Conservation (phyloP, 2,888 invertebrate genomes). For the Maniola hyperantus region DNA sequence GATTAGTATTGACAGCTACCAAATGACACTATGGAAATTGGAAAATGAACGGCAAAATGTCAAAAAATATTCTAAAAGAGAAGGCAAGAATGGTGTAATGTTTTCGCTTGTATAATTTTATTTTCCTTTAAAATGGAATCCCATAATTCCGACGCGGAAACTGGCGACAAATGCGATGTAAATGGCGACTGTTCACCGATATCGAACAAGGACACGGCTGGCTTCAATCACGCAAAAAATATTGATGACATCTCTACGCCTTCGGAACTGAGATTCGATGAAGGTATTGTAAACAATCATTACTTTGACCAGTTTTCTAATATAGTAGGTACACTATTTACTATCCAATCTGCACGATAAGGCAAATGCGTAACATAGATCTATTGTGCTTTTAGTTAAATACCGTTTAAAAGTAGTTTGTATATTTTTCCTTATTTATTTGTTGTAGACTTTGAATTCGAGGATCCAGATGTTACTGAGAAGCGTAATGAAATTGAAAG, state of each 20-base stretch:
- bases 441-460: slow-evolving; percentile 79
- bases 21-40: neutral
- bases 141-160: slow-evolving; percentile 59
- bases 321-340: slow-evolving; percentile 5
- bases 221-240: slow-evolving; percentile 71
- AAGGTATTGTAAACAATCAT: slow-evolving; percentile 81
- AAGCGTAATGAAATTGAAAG: slow-evolving; percentile 84
- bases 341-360: neutral
- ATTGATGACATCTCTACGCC: slow-evolving; percentile 82
- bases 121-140: slow-evolving; percentile 66
- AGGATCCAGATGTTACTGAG: slow-evolving; percentile 82
- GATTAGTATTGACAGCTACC: neutral
- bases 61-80: slow-evolving; percentile 46
- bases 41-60: slow-evolving; percentile 45
- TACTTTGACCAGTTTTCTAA: slow-evolving; percentile 23
- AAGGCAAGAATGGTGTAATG: slow-evolving; percentile 68
- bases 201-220: slow-evolving; percentile 53
- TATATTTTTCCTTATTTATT: neutral
- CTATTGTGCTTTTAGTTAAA: neutral
- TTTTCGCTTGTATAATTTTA: slow-evolving; percentile 65
- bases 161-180: slow-evolving; percentile 59
- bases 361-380: neutral
- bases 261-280: slow-evolving; percentile 87
- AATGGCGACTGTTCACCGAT: slow-evolving; percentile 66
- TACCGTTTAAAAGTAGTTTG: neutral